Evolutionary conservation across 1,140 invertebrate genomes (phyloP), one percentile per base, ranked within the genome.

Genomic region (Drosophila mojavensis): DNA sequence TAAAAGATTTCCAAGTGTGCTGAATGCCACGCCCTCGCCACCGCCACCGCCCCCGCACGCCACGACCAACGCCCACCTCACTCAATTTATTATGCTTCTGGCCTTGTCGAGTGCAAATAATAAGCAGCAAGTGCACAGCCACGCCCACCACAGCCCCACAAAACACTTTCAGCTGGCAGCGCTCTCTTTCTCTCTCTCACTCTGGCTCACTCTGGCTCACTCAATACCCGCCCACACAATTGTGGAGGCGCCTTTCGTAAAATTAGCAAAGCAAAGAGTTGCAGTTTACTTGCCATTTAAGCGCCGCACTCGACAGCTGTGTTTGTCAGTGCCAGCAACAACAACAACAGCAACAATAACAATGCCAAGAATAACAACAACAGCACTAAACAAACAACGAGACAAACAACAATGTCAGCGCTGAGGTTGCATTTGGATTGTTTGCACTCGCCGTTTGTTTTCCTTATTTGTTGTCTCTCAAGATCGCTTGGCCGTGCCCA

Each of bases 211-310:
- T 20, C 10, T 20, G 15, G 3, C n/a, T 36, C 28, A 4, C 30
- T 36, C 30, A 39, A 63, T 60, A 79, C 5, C 28, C 79, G 81
- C 81, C 82, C 82, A 85, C 82, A 76, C 82, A 81, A 86, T 86
- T 81, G 79, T 70, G 56, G 33, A 69, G 70, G 71, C 71, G 60
- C 61, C 36, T 39, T 39, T 39, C 61, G 79, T 48, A 56, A 89
- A 88, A 88, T 88, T 88, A 88, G 84, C 84, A 89, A 88, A 88
- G 84, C 84, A 88, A 88, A 88, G 75, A 69, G 70, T 75, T 89
- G 84, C 84, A 88, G 80, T 89, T 88, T 88, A 84, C 84, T 88
- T 83, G 80, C 84, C 84, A 89, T 89, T 88, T 89, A 89, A 89
- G 80, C 77, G 73, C 77, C 59, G 64, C 84, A 89, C 77, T 78